Evolutionary conservation across 2,888 invertebrate species (phyloP).

Genomic region (Eristalinus aeneus): DNA sequence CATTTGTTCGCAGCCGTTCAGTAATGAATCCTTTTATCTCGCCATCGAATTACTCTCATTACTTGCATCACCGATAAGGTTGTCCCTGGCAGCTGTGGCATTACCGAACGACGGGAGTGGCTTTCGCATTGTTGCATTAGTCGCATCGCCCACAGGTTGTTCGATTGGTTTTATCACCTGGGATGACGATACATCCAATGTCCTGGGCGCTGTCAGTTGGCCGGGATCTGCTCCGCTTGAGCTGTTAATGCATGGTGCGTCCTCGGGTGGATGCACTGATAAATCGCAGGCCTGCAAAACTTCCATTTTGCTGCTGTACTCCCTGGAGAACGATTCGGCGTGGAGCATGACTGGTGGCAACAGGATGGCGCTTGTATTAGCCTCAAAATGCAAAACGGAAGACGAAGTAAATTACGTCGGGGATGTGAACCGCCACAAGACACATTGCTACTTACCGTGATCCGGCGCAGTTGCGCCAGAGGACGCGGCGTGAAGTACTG

Average conservation of each 20-base stretch:
- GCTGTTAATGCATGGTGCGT: constrained; percentile 75
- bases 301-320: constrained; percentile 73
- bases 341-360: constrained; percentile 72
- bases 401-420: constrained; percentile 35
- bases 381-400: constrained; percentile 56
- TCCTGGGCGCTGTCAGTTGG: constrained; percentile 29
- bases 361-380: constrained; percentile 37
- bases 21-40: constrained; percentile 43
- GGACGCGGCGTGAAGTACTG: constrained; percentile 75
- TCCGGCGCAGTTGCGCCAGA: constrained; percentile 73
- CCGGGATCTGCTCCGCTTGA: constrained; percentile 42
- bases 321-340: constrained; percentile 72
- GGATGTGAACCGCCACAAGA: constrained; percentile 31
- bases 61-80: constrained; percentile 31
- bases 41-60: constrained; percentile 41
- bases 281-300: constrained; percentile 74
- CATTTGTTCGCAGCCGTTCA: constrained; percentile 16
- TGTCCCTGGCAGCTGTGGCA: constrained; percentile 28
- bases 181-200: neutral
- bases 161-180: neutral
- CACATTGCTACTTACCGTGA: constrained; percentile 71
- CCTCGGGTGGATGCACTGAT: constrained; percentile 70
- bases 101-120: neutral
- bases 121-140: neutral
- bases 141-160: constrained; percentile 6